Percentiles rank a stretch among this genome's conserved stretches.
Evolutionary conservation across 2,797 vertebrate species (phyloP).

Genomic region (Aplochiton taeniatus): DNA sequence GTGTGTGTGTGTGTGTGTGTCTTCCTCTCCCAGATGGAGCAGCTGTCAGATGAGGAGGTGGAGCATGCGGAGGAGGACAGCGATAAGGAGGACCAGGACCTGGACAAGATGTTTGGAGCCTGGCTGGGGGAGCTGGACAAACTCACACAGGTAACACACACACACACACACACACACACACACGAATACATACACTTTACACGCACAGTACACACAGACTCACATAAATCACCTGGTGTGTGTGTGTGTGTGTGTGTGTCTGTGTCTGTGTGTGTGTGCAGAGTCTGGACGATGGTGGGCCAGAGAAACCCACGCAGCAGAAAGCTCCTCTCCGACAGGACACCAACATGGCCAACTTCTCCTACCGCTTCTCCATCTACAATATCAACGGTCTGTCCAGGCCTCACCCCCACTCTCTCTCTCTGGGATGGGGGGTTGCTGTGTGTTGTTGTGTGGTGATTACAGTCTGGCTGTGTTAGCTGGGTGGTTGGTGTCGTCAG

Average conservation of each 20-base stretch:
- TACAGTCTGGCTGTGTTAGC: not conserved
- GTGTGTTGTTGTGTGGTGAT: not conserved
- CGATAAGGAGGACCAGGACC: constrained; percentile 97
- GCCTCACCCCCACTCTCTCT: no score
- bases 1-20: constrained; percentile 16
- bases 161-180: not conserved
- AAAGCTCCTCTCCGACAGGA: constrained; percentile 95
- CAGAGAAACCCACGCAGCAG: constrained; percentile 78
- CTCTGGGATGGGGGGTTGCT: no score
- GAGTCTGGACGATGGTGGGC: constrained; percentile 94
- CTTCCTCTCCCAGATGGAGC: constrained; percentile 87
- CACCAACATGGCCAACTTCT: constrained; percentile 98
- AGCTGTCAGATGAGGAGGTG: constrained; percentile 94
- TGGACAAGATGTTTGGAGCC: constrained; percentile 98
- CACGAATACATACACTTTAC: constrained; percentile 12
- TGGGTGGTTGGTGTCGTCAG: not conserved
- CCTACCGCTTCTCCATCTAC: constrained; percentile 98
- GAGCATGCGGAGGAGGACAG: constrained; percentile 98
- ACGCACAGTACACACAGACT: constrained; percentile 38
- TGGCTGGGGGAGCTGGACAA: constrained; percentile 98
- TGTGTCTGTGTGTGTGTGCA: constrained; percentile 43
- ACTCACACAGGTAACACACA: constrained; percentile 83
- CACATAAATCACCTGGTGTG: not conserved
- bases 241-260: not conserved
- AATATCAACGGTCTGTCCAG: constrained; percentile 91